These are phyloP conservation scores for Strigamia maritima DNA, from an alignment of 2,888 invertebrate species.

Conservation along the genomic window DNA sequence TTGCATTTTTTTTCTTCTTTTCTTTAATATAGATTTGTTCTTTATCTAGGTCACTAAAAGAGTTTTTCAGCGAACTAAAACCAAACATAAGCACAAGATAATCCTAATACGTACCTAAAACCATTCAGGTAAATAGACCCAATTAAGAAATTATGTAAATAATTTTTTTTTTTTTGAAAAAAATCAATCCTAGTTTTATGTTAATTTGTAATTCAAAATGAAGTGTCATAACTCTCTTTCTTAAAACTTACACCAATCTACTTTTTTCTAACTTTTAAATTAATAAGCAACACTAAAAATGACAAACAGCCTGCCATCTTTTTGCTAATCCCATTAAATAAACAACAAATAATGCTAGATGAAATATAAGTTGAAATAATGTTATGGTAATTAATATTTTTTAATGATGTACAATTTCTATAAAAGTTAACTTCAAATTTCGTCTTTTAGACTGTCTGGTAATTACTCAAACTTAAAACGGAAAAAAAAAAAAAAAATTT, in stretches of 20 bases:
- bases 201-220: neutral
- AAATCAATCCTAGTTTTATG: neutral
- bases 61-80: neutral
- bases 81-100: neutral
- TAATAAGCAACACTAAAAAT: neutral
- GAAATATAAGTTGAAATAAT: neutral
- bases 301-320: slow-evolving; percentile 3
- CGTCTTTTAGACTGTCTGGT: neutral
- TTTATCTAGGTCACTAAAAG: neutral
- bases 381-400: no score
- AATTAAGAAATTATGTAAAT: neutral
- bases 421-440: neutral
- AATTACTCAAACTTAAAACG: slow-evolving; percentile 1
- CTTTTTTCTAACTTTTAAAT: neutral
- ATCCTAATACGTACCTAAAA: no score
- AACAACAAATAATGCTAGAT: neutral
- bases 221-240: neutral
- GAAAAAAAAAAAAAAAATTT: neutral
- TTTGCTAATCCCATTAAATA: slow-evolving; percentile 9
- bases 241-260: neutral
- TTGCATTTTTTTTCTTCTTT: neutral
- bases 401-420: no score
- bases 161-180: neutral
- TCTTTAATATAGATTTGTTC: slow-evolving; percentile 1
- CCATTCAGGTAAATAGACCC: neutral